Percentiles rank a stretch among this genome's conserved stretches.
These are phyloP conservation scores for Drosophila mimica DNA, from an alignment of 2,888 invertebrate species.

Conservation along the genomic window DNA sequence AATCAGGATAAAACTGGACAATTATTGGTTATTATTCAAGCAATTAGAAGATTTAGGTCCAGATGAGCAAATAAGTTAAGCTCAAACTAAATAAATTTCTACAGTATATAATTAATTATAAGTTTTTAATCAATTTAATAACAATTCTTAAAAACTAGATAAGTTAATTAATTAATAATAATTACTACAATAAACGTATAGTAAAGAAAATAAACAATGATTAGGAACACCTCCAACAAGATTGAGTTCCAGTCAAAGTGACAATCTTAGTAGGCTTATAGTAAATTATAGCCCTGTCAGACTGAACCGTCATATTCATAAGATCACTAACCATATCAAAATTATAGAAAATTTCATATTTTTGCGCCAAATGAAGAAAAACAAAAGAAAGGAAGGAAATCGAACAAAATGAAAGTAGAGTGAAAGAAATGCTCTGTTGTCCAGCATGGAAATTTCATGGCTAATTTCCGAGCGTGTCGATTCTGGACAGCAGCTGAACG, in stretches of 20 bases:
- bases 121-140: too few species aligned
- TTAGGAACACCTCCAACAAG: too few species aligned
- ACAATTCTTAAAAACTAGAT: background rate
- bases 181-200: background rate
- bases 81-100: background rate
- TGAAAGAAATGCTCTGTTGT: conserved; percentile 47
- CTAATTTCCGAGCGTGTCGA: conserved; percentile 66
- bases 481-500: conserved; percentile 55
- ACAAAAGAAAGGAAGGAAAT: background rate
- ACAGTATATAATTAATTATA: background rate
- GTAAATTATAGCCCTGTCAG: background rate
- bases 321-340: conserved; percentile 28
- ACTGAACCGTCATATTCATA: conserved; percentile 13
- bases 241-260: background rate
- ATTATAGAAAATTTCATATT: conserved; percentile 37
- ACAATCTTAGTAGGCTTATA: background rate
- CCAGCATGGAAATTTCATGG: conserved; percentile 68
- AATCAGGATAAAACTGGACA: background rate
- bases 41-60: too few species aligned
- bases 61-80: background rate
- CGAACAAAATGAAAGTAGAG: conserved; percentile 6
- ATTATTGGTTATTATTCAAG: too few species aligned
- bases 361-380: conserved; percentile 19
- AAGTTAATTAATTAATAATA: background rate
- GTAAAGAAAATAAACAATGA: background rate